phyloP scores from a whole-genome alignment of 23 tunicate genomes.

The Trididemnum miniatum region DNA sequence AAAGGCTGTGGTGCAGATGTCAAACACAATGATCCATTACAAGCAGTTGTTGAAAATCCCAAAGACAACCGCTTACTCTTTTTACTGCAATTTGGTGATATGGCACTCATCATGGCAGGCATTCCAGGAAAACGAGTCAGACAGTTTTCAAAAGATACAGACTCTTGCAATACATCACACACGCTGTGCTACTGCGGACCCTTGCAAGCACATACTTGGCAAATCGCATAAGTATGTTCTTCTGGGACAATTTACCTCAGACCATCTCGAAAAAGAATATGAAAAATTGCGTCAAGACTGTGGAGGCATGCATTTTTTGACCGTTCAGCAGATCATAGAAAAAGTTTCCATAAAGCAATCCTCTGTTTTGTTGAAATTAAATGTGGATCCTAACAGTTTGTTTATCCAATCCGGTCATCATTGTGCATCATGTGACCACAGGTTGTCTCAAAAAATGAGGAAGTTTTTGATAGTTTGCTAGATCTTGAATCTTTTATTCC shows the following conservation, averaged over 20 bases:
- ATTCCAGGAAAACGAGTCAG: not conserved
- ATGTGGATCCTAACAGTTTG: not conserved
- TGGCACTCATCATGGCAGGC: constrained; percentile 29
- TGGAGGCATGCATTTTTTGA: constrained; percentile 11
- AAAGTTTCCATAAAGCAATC: constrained; percentile 12
- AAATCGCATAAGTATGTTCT: constrained; percentile 17
- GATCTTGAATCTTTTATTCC: constrained; percentile 4
- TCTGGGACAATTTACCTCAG: constrained; percentile 18
- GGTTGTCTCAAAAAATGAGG: not conserved
- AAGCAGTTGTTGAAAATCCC: constrained; percentile 6
- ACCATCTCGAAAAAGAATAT: constrained; percentile 8
- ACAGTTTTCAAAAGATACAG: constrained; percentile 17
- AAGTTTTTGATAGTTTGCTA: constrained; percentile 15
- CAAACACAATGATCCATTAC: not conserved
- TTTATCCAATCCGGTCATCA: not conserved
- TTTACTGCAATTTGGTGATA: constrained; percentile 23
- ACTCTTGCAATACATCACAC: constrained; percentile 2
- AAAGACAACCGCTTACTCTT: not conserved
- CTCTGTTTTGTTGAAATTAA: not conserved
- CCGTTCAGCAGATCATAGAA: constrained; percentile 9
- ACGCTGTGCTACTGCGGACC: constrained; percentile 5
- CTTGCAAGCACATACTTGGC: not conserved
- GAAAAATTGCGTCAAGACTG: constrained; percentile 10
- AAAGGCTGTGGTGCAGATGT: not conserved
- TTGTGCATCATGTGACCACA: not conserved